Percentiles rank a stretch among this genome's conserved stretches.
phyloP scores from a whole-genome alignment of 2,888 invertebrate species.

The Aspidiotus destructor region DNA sequence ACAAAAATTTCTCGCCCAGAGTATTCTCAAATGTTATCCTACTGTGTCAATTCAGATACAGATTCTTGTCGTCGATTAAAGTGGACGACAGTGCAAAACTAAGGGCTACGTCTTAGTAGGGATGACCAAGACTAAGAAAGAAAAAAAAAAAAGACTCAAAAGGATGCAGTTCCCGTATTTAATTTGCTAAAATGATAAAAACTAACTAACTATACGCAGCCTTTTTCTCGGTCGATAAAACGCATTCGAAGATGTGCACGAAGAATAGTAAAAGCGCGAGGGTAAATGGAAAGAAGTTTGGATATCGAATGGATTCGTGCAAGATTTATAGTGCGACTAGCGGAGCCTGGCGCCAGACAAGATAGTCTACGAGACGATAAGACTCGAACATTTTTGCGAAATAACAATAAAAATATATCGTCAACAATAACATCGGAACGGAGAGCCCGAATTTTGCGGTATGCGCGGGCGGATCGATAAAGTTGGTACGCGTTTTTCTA shows the following conservation, averaged over 20 bases:
- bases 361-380: conserved; percentile 29
- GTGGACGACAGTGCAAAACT: too few species aligned
- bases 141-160: too few species aligned
- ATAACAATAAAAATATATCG: conserved; percentile 32
- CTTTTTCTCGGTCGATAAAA: neutral
- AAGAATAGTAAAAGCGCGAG: conserved; percentile 13
- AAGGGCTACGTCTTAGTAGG: too few species aligned
- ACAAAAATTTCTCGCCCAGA: too few species aligned
- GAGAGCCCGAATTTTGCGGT: conserved; percentile 1
- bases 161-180: too few species aligned
- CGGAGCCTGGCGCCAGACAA: conserved; percentile 30
- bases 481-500: conserved; percentile 1
- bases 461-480: conserved; percentile 22
- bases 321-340: conserved; percentile 28
- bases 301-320: conserved; percentile 18
- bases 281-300: conserved; percentile 30
- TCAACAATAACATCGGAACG: conserved; percentile 21
- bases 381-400: conserved; percentile 31
- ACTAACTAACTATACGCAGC: too few species aligned
- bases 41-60: too few species aligned
- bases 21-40: too few species aligned
- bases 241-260: neutral
- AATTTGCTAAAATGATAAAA: too few species aligned
- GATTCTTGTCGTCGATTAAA: too few species aligned
- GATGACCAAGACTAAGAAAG: too few species aligned